Conservation (phyloP, 2,797 vertebrate genomes). For the Rhynchonycteris naso region DNA sequence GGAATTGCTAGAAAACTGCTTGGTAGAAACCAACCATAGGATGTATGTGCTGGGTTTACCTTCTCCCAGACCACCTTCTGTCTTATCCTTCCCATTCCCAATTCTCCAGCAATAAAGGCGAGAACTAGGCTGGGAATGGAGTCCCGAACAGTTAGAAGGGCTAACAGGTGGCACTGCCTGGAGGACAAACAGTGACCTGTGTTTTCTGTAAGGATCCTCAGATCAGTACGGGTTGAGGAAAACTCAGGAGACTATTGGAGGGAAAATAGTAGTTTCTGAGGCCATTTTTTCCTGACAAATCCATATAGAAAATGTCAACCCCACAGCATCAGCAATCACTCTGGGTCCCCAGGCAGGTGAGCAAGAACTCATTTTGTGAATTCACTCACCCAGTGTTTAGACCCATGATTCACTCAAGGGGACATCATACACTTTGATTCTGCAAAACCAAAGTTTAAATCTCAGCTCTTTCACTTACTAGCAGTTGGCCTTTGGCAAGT, state of each 20-base stretch:
- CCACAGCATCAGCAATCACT: not conserved
- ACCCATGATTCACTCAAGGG: not conserved
- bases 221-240: not conserved
- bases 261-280: not conserved
- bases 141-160: not conserved
- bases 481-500: not conserved
- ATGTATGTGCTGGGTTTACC: no score
- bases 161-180: not conserved
- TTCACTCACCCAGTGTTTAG: not conserved
- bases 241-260: not conserved
- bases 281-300: not conserved
- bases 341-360: not conserved
- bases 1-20: not conserved
- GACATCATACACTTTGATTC: not conserved
- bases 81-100: not conserved
- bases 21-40: not conserved
- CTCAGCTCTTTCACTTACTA: not conserved
- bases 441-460: not conserved
- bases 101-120: not conserved
- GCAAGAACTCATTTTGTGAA: not conserved
- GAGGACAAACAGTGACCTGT: not conserved
- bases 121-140: not conserved
- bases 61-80: not conserved
- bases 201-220: not conserved
- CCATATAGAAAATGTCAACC: not conserved